Evolutionary conservation across 2,888 invertebrate genomes (phyloP).

Genomic region (Ophion ellenae): DNA sequence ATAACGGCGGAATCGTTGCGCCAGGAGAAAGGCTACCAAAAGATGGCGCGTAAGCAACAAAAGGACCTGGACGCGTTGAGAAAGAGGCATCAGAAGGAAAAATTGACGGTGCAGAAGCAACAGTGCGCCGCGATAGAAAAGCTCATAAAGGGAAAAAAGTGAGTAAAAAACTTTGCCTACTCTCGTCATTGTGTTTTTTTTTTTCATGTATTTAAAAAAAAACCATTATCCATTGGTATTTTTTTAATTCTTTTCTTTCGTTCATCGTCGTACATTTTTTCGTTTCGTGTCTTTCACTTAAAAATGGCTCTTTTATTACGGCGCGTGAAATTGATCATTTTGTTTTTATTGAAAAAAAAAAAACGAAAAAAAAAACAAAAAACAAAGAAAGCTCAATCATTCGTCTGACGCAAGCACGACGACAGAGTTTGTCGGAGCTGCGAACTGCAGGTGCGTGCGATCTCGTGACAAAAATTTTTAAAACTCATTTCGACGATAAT

Average conservation of each 20-base stretch:
- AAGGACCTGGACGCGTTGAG: slow-evolving; percentile 96
- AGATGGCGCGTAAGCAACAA: slow-evolving; percentile 97
- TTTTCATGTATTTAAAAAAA: slow-evolving; percentile 4
- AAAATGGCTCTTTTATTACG: background rate
- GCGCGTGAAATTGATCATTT: slow-evolving; percentile 51
- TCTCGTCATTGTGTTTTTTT: background rate
- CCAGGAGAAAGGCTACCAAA: slow-evolving; percentile 95
- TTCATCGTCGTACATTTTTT: slow-evolving; percentile 20
- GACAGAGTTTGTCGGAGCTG: slow-evolving; percentile 66
- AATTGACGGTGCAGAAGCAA: slow-evolving; percentile 94
- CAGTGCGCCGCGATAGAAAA: slow-evolving; percentile 97
- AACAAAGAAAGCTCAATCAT: slow-evolving; percentile 65
- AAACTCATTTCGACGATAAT: slow-evolving; percentile 5
- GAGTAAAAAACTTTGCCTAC: slow-evolving; percentile 75
- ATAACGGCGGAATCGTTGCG: slow-evolving; percentile 94
- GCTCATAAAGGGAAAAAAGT: slow-evolving; percentile 97
- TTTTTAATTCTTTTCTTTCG: background rate
- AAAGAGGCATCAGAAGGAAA: slow-evolving; percentile 97
- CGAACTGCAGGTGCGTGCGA: slow-evolving; percentile 64
- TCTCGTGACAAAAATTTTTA: slow-evolving; percentile 34
- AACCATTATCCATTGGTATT: background rate
- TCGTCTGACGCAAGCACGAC: slow-evolving; percentile 65
- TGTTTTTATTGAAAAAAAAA: slow-evolving; percentile 10
- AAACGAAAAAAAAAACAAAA: background rate
- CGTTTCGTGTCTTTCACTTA: slow-evolving; percentile 5